Base-by-base conservation (phyloP, 2,113 vertebrate species). In the Calyptommatus sinebrachiatus region DNA sequence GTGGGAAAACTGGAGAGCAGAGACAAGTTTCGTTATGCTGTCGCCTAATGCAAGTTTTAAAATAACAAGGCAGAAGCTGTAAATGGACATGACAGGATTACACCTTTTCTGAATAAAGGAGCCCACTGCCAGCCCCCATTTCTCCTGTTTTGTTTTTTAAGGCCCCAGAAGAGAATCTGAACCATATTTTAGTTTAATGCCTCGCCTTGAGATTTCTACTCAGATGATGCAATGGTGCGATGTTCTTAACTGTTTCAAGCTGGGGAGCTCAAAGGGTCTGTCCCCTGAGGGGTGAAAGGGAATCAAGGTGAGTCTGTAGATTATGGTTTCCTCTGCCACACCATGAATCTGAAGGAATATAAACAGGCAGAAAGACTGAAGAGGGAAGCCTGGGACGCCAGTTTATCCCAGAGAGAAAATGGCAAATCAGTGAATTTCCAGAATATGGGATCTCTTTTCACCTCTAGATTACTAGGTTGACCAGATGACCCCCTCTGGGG, bases 41-140 rank as follows among this genome's bases (percentile, higher is more conserved):
- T 86, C 92, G 91, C 89, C 73, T 90, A 85, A 92, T 60, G 76
- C 62, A 84, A 82, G 62, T 87, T 92, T 93, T 89, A 88, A 28
- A 89, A 86, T 92, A 91, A 89, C 88, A 84, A n/a, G 77, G 78
- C 62, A 93, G 89, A 88, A 94, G 89, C 89, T 93, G 85, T 93
- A 92, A 94, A 90, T 90, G 83, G 88, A 84, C 86, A 69, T 88
- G 91, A 92, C 92, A 92, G 89, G 26, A 46, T 90, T 88, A 78
- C 83, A 91, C 82, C 84, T 86, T 88, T 91, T 82, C 84, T 81
- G 85, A 84, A 85, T 88, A 80, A 91, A 94, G 87, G 89, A 89
- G 76, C 78, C 0, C 6, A 76, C 88, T 91, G 87, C 80, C 88
- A 61, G 24, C 80, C 82, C 86, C 81, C 88, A 82, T 88, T 85